Base-by-base conservation (phyloP, 1,140 invertebrate species). In the Tetramorium simillimum region DNA sequence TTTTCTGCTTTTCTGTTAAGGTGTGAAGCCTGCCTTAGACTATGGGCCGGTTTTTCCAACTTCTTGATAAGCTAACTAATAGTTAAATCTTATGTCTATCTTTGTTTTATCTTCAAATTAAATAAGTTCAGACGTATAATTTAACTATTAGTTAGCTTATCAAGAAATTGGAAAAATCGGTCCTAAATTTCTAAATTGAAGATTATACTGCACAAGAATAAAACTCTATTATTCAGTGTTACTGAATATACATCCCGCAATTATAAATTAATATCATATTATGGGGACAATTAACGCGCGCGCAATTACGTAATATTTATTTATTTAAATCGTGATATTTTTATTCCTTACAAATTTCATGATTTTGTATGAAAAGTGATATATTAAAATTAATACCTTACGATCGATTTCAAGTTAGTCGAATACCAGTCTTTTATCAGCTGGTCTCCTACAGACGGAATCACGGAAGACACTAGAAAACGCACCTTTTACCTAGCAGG, bases 401-500 rank as follows among this genome's bases (percentile, higher is more conserved):
- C 53, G 14, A 4, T 43, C 16, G 33, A 14, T 62, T 33, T 46
- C n/a, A 49, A 73, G 3, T 72, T 12, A 21, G n/a, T 49, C 12
- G 7, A 46, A 18, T 70, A 43, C 33, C 33, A 33, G 3, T 33
- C 37, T 80, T 69, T 18, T 24, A 40, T 40, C 14, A 58, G 24
- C n/a, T 65, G 12, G 28, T n/a, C 3, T 73, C 7, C 51, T 46
- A 33, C 24, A 21, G 14, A 33, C 0, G 4, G 14, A 24, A 16
- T 82, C 37, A 33, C 53, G 24, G 18, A 12, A 73, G 51, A 24
- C 60, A 72, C 40, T 84, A 40, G 58, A 84, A 37, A 4, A 73
- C 14, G 9, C 46, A 69, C 37, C 77, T 80, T 69, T 80, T 80
- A 82, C 80, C 80, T 60, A 60, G 3, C 43, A 40, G 40, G n/a